A percentile compares a stretch with the other conserved stretches of the same genome.
Evolutionary conservation across 2,797 vertebrate species (phyloP).

Genomic region (Oreochromis mossambicus): DNA sequence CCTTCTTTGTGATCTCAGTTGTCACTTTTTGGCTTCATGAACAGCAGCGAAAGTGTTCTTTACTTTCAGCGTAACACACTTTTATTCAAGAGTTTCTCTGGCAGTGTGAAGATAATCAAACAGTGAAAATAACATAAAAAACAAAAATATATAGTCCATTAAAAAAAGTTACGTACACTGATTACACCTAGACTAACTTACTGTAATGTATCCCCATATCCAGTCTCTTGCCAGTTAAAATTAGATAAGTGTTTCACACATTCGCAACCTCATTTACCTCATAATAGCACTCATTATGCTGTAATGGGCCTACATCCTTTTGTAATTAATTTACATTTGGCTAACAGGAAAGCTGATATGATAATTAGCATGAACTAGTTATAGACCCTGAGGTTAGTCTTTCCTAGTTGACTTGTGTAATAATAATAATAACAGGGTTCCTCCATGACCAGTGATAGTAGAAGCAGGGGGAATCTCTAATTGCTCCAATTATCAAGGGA

Average conservation of each 20-base stretch:
- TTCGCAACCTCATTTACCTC: not conserved
- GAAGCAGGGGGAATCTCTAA: slow-evolving; percentile 64
- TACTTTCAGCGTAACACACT: not conserved
- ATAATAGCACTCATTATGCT: slow-evolving; percentile 48
- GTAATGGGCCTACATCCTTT: slow-evolving; percentile 46
- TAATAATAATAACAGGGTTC: slow-evolving; percentile 64
- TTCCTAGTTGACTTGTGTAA: slow-evolving; percentile 50
- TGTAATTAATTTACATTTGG: slow-evolving; percentile 66
- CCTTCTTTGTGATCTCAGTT: slow-evolving; percentile 33
- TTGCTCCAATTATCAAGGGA: slow-evolving; percentile 70
- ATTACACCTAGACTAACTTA: not conserved
- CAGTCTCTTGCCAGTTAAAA: not conserved
- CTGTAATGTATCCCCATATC: not conserved
- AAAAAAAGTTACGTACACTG: not conserved
- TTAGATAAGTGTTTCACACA: not conserved
- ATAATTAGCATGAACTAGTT: slow-evolving; percentile 66
- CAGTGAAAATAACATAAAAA: not conserved
- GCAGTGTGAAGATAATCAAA: not conserved
- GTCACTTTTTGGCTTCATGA: slow-evolving; percentile 9
- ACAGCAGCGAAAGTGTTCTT: not conserved
- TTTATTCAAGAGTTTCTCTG: not conserved
- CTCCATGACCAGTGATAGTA: slow-evolving; percentile 46
- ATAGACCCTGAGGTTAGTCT: slow-evolving; percentile 55
- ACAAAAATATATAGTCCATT: not conserved
- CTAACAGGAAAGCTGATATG: slow-evolving; percentile 65